Evolutionary conservation across 2,113 vertebrate genomes (phyloP).

Genomic region (human): GRCh38 chrX:101800501-101801000

Average conservation of each 20-base stretch:
- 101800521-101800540: not conserved
- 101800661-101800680: not conserved
- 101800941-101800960: not conserved
- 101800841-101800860: not conserved
- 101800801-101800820: not conserved
- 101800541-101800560: not conserved
- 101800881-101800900: not conserved
- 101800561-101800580: not conserved
- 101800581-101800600: not conserved
- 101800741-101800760: not conserved
- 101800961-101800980: not conserved
- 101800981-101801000: not conserved
- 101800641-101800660: not conserved
- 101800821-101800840: not conserved
- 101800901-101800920: not conserved
- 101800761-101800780: not conserved
- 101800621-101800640: not conserved
- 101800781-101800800: not conserved
- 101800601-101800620: not conserved
- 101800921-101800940: not conserved
- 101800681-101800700: not conserved
- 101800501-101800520: not conserved
- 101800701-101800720: not conserved
- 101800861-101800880: not conserved
- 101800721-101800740: not conserved